These are phyloP conservation scores for Drosophila arizonae DNA, from an alignment of 1,140 invertebrate species.

Conservation along the genomic window DNA sequence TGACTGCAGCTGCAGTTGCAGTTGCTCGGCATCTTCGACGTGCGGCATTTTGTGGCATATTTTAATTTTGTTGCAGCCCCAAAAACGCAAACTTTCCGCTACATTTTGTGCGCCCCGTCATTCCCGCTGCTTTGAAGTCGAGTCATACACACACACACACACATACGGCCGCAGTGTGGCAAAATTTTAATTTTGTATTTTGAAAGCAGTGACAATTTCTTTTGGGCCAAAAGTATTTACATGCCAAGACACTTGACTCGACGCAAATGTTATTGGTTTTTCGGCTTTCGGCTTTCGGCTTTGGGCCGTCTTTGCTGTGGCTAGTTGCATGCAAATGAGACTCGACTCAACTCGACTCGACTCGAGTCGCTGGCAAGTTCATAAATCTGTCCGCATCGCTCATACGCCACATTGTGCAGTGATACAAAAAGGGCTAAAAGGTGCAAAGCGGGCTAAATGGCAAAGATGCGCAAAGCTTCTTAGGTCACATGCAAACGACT, in stretches of 20 bases:
- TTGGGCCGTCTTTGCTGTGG: constrained; percentile 24
- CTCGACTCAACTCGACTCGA: constrained; percentile 11
- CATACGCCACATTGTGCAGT: constrained; percentile 17
- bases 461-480: constrained; percentile 51
- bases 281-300: background rate
- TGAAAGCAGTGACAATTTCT: constrained; percentile 71
- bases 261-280: constrained; percentile 66
- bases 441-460: constrained; percentile 7
- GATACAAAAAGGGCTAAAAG: constrained; percentile 1
- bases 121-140: constrained; percentile 42
- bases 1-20: constrained; percentile 12
- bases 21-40: constrained; percentile 65
- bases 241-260: constrained; percentile 29
- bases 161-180: constrained; percentile 21
- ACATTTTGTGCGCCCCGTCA: constrained; percentile 24
- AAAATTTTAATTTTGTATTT: constrained; percentile 74
- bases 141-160: constrained; percentile 1
- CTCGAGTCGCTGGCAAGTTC: constrained; percentile 46
- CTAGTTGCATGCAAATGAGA: constrained; percentile 37
- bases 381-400: constrained; percentile 51
- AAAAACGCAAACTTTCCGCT: constrained; percentile 65
- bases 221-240: constrained; percentile 70
- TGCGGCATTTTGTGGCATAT: constrained; percentile 73
- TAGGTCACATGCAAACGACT: constrained; percentile 34
- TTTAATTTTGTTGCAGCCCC: constrained; percentile 75